Evolutionary conservation across 2,797 vertebrate genomes (phyloP), one percentile per base, ranked within the genome.

Genomic region (Menidia menidia): DNA sequence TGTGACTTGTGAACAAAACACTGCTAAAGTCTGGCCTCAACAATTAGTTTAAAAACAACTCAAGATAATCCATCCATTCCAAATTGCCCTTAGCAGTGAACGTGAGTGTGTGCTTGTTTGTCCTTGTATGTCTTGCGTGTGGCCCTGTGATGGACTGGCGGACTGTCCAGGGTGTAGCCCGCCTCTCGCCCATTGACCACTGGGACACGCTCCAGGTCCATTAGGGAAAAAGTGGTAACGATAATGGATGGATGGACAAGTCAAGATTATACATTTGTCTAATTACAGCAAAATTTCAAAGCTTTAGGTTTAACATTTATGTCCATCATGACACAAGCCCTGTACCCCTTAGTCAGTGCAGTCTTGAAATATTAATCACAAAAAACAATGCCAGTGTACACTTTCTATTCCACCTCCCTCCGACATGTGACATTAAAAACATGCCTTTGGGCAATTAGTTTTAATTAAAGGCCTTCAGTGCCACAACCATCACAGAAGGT

Each of bases 381-480:
- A 56, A 55, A 3, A 39, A 59, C 11, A 57, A 68, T 51, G 9
- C 57, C 52, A 62, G 18, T 50, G 25, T 2, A 25, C 50, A 9
- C 14, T 67, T 56, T 50, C 18, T 48, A 4, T 60, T 64, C 39
- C 53, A 19, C 35, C 2, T 77, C 47, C 16, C 53, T 62, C n/a
- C 59, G 43, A 41, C 0, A 71, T 47, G n/a, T 35, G 6, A 42
- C 54, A 64, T 41, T 54, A 47, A 18, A 68, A 55, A 10, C 30
- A 57, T 1, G 4, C 3, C 19, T 35, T 52, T 7, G 25, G 59
- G 14, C 51, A 48, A 66, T 16, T 66, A 33, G 45, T 57, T 53
- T 25, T 66, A 57, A 71, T 45, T 54, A 59, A 60, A n/a, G 5
- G 44, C 8, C 42, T 66, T 57, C 42, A 56, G 41, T 32, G 14